Evolutionary conservation across 2,113 vertebrate species (phyloP), one percentile per base, ranked within the genome.

Genomic region (Corydoras maculifer): DNA sequence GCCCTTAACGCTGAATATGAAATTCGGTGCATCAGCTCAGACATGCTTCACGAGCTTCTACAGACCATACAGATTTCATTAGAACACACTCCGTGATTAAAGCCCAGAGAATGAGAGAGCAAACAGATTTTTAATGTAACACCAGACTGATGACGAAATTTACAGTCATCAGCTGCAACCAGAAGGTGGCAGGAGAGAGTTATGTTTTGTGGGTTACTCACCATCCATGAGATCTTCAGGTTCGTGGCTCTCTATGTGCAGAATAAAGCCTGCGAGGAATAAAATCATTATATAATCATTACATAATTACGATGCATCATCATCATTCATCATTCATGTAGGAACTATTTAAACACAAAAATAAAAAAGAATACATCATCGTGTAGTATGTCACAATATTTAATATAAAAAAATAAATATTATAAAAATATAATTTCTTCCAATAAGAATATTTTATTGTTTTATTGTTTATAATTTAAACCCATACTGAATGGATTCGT

Each of bases 121-220:
- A 53, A 53, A 53, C 51, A 8, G 35, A 43, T 43, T 43, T 43
- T 43, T 43, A 5, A 43, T 5, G 1, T 43, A 58, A 58, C 57
- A 58, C 18, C 18, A 9, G 12, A 60, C 0, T 49, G 58, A 54
- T 58, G 18, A 25, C 0, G 6, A 54, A 14, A 50, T 59, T 60
- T 61, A n/a, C 48, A 53, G 15, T 59, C 18, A 9, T 11, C 48
- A 15, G 29, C 25, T 11, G 31, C 30, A 25, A 11, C 65, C 72
- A 68, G 65, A 0, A 74, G 72, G 59, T 62, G 72, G 65, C 59
- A 68, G 51, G 25, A 68, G 58, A 62, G 58, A 55, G 51, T 30
- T 9, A 62, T 4, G 8, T 55, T 55, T 59, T 4, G n/a, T 9
- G 9, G 2, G 8, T 31, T 7, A 48, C 3, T 30, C 49, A 62